A percentile compares a stretch with the other conserved stretches of the same genome.
Evolutionary conservation across 2,797 vertebrate species (phyloP).

Genomic region (Pangasius krempfi): DNA sequence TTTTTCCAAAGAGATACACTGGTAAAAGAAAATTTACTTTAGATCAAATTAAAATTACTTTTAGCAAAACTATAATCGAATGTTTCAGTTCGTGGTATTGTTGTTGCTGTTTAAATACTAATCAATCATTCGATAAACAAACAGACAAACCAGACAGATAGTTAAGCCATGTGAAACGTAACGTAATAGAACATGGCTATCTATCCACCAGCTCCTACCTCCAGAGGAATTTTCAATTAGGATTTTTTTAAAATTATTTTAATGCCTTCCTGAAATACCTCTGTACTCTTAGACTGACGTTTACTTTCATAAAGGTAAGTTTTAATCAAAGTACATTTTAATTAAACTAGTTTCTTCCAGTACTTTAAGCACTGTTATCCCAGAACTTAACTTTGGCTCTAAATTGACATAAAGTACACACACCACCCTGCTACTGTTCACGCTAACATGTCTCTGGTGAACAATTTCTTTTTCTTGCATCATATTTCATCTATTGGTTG

Average conservation of each 20-base stretch:
- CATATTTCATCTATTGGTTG: constrained; percentile 42
- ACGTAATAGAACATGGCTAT: not conserved
- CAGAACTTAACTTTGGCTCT: not conserved
- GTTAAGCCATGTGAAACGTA: not conserved
- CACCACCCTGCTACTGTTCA: not conserved
- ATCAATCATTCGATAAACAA: not conserved
- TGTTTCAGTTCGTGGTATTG: not conserved
- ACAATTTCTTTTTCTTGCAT: constrained; percentile 49
- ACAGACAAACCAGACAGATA: too few species aligned
- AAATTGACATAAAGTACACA: constrained; percentile 18
- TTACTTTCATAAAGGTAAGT: not conserved
- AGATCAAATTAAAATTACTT: not conserved
- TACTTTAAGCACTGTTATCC: not conserved
- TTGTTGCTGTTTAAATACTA: not conserved
- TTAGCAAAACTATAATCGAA: not conserved
- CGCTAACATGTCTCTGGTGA: not conserved
- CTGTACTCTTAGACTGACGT: not conserved
- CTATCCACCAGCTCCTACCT: not conserved
- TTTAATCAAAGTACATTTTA: not conserved
- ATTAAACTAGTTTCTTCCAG: not conserved
- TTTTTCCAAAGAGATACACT: too few species aligned
- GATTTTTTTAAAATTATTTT: not conserved
- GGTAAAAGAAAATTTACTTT: not conserved
- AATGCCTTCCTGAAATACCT: not conserved
- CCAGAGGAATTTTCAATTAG: not conserved